Base-by-base conservation (phyloP, 2,113 vertebrate genomes). In the Uria aalge region DNA sequence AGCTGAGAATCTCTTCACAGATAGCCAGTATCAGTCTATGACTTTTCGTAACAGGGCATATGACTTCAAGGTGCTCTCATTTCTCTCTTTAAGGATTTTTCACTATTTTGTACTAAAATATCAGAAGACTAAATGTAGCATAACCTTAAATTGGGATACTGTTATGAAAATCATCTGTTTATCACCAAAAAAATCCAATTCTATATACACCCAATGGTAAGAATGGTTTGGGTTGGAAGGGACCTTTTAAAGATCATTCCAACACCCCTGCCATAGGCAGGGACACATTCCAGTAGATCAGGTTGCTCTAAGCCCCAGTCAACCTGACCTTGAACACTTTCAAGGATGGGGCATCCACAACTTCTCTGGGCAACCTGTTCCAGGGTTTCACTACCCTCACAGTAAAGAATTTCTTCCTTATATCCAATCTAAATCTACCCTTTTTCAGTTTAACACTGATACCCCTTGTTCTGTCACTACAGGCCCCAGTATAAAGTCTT, bases 211-310 rank as follows among this genome's bases (percentile, higher is more conserved):
- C 5, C 15, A 79, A 17, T 27, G 22, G 5, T 73, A 68, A 69
- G n/a, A 78, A 78, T 40, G 1, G 11, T 41, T 78, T 69, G 32
- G 18, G 27, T 26, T 75, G 40, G 18, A 90, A 69, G 20, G 15
- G 21, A 26, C 18, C 76, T 63, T 64, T 40, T 55, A 45, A 74
- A 64, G 18, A 69, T 15, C 60, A 50, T 63, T 63, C 32, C 11
- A 63, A 48, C 14, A 0, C 0, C 19, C 23, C 2, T 22, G 27
- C 45, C 22, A 13, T 9, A 26, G 14, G 6, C 69, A 64, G 27
- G n/a, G 21, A 40, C 13, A 55, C 7, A 13, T 69, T 52, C 18
- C 38, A 45, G 18, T 36, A 56, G 19, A 38, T 4, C 8, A 63
- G 12, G 1, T 43, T 68, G 12, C 34, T 77, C 19, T 16, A 50